phyloP scores from a whole-genome alignment of 2,888 invertebrate species.

The Mycalesis mineus region DNA sequence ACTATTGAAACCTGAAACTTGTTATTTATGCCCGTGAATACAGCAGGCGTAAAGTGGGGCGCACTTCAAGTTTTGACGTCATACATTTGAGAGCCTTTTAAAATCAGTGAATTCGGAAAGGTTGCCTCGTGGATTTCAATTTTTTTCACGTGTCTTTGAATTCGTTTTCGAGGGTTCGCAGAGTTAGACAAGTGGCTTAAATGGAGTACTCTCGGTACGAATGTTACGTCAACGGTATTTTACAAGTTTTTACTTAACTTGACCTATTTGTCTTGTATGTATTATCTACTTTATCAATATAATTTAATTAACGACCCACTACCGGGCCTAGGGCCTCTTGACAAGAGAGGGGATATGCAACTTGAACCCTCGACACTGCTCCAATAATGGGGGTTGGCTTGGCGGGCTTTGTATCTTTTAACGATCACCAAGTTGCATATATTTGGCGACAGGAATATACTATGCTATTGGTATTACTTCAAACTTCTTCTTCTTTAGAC shows the following conservation, averaged over 20 bases:
- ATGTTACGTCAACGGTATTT: neutral
- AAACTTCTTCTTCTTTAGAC: too few species aligned
- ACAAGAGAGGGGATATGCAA: too few species aligned
- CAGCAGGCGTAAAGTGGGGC: conserved; percentile 28
- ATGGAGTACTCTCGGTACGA: neutral
- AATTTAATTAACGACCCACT: too few species aligned
- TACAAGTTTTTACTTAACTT: neutral
- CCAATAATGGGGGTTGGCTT: too few species aligned
- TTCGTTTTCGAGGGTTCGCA: neutral
- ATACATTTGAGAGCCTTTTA: conserved; percentile 14
- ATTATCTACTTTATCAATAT: too few species aligned
- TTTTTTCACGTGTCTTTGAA: conserved; percentile 6
- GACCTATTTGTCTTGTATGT: neutral
- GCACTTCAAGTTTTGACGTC: conserved; percentile 29
- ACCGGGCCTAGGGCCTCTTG: too few species aligned
- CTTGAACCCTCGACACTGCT: too few species aligned
- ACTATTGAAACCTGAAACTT: conserved; percentile 11
- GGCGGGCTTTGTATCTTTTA: too few species aligned
- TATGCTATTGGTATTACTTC: too few species aligned
- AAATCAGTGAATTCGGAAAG: conserved; percentile 10
- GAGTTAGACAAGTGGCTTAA: conserved; percentile 1
- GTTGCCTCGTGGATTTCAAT: conserved; percentile 8
- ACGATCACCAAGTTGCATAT: too few species aligned
- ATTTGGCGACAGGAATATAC: too few species aligned
- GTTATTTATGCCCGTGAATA: conserved; percentile 20